Percentiles rank a stretch among this genome's conserved stretches.
phyloP scores from a whole-genome alignment of 2,113 vertebrate species.

The Microtus ochrogaster region DNA sequence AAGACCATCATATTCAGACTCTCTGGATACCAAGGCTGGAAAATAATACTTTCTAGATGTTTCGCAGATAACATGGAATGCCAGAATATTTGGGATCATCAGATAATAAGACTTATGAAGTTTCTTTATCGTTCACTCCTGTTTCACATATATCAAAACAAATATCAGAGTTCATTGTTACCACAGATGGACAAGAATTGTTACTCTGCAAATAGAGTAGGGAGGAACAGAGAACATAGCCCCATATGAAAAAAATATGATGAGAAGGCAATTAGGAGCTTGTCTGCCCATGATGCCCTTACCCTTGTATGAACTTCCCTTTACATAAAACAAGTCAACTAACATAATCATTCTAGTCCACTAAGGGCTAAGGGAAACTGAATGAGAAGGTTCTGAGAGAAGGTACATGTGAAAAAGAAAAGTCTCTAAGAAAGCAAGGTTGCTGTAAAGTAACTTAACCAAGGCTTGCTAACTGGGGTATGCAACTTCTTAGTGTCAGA shows the following conservation, averaged over 20 bases:
- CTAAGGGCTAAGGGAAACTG: not conserved
- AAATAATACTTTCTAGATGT: not conserved
- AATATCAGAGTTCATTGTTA: not conserved
- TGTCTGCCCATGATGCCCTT: not conserved
- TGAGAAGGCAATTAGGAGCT: not conserved
- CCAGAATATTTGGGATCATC: not conserved
- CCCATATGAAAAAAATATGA: not conserved
- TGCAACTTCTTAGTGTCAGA: not conserved
- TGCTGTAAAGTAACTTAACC: slow-evolving; percentile 14
- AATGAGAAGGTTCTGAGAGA: not conserved
- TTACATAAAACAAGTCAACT: not conserved
- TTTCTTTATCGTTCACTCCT: not conserved
- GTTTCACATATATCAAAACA: slow-evolving; percentile 5
- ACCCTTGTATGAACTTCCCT: not conserved
- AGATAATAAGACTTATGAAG: not conserved
- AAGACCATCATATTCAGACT: not conserved
- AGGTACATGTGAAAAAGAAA: not conserved
- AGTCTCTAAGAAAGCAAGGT: not conserved
- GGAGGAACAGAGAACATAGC: not conserved
- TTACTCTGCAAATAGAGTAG: not conserved
- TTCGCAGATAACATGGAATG: not conserved
- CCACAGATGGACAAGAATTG: not conserved
- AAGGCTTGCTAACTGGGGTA: not conserved
- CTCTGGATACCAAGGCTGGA: not conserved
- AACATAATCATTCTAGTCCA: not conserved